Evolutionary conservation across 1,140 invertebrate species (phyloP).

Genomic region (Pseudoatta argentina): DNA sequence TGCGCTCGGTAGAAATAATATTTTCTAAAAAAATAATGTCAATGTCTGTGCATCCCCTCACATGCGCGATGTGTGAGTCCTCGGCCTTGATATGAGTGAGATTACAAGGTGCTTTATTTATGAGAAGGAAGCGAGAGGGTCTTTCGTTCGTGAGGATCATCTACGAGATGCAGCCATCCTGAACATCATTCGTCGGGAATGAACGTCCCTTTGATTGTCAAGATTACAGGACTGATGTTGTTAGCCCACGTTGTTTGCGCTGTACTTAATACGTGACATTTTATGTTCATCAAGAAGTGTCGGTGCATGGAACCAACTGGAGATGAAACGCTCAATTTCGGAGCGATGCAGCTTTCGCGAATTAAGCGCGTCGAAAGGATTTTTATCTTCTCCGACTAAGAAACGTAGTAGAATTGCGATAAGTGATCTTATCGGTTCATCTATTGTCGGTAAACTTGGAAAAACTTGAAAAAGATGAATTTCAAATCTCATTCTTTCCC

Average conservation of each 20-base stretch:
- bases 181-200: neutral
- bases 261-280: slow-evolving; percentile 23
- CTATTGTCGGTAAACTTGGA: neutral
- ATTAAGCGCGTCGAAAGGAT: slow-evolving; percentile 16
- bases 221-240: slow-evolving; percentile 60
- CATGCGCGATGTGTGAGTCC: slow-evolving; percentile 9
- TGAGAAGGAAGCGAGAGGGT: neutral
- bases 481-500: neutral
- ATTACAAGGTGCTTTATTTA: slow-evolving; percentile 60
- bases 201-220: slow-evolving; percentile 44
- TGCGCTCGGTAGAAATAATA: neutral
- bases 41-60: neutral
- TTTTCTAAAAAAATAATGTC: slow-evolving; percentile 50
- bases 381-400: neutral
- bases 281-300: slow-evolving; percentile 31
- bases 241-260: slow-evolving; percentile 32
- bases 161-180: slow-evolving; percentile 32
- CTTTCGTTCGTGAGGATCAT: neutral
- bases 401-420: slow-evolving; percentile 1
- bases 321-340: slow-evolving; percentile 43
- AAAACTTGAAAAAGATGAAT: neutral
- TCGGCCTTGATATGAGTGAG: slow-evolving; percentile 45
- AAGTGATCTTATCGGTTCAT: neutral
- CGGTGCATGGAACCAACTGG: slow-evolving; percentile 31
- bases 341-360: slow-evolving; percentile 23